Percentiles rank a stretch among this genome's conserved stretches.
phyloP scores from a whole-genome alignment of 2,113 vertebrate species.

The Eurypyga helias region DNA sequence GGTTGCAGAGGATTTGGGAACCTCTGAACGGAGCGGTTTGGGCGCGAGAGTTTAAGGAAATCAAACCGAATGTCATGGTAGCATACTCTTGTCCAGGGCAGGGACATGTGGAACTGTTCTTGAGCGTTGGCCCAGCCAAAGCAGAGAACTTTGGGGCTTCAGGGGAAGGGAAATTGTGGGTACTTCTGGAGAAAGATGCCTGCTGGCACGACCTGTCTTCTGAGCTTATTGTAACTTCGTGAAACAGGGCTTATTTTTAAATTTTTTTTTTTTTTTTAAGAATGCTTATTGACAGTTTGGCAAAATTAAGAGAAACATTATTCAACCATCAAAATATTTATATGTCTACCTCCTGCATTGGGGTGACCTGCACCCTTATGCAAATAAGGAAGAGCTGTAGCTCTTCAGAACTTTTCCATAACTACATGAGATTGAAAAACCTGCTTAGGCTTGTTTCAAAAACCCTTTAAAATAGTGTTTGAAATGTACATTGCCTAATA shows the following conservation, averaged over 20 bases:
- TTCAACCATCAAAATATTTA: too few relatives aligned
- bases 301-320: too few relatives aligned
- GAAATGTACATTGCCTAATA: not conserved
- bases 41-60: not conserved
- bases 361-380: conserved; percentile 72
- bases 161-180: not conserved
- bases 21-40: rapidly evolving
- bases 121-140: not conserved
- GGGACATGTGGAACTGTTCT: not conserved
- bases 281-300: too few relatives aligned
- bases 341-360: conserved; percentile 46
- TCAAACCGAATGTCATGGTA: not conserved
- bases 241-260: not conserved
- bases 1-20: not conserved
- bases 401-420: conserved; percentile 79
- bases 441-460: conserved; percentile 29
- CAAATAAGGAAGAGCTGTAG: conserved; percentile 78
- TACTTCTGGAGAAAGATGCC: not conserved
- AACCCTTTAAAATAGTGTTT: not conserved
- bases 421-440: conserved; percentile 67
- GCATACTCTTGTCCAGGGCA: not conserved
- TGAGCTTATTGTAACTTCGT: not conserved
- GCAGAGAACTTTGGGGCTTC: not conserved
- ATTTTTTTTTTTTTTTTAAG: not conserved
- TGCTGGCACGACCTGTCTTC: not conserved